These are phyloP conservation scores for Perca schrenkii DNA, from an alignment of 2,113 vertebrate species.

Conservation along the genomic window DNA sequence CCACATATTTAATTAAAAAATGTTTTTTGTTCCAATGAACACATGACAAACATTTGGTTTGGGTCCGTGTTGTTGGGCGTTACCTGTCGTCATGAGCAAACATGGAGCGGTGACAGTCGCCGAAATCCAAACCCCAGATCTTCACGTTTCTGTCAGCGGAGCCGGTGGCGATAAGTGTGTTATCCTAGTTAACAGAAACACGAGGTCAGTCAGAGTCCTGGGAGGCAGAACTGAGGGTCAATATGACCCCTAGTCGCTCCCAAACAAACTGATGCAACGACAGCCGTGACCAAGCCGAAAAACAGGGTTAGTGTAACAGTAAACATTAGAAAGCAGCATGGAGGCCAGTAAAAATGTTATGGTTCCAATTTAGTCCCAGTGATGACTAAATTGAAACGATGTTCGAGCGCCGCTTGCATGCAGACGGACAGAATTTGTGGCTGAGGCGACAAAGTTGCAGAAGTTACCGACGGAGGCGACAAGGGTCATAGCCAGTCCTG, in stretches of 20 bases:
- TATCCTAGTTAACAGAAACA: slow-evolving; percentile 85
- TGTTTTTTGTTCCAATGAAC: neutral
- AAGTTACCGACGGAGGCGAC: too few relatives aligned
- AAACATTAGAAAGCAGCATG: too few relatives aligned
- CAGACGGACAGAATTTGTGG: too few relatives aligned
- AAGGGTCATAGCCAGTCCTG: too few relatives aligned
- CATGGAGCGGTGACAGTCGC: slow-evolving; percentile 96
- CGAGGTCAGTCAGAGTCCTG: neutral
- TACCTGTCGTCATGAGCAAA: slow-evolving; percentile 99
- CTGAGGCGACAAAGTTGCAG: too few relatives aligned
- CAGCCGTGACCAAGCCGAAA: neutral
- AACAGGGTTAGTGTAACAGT: too few relatives aligned
- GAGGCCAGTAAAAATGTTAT: too few relatives aligned
- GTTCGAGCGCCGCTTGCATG: too few relatives aligned
- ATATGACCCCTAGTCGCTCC: too few relatives aligned
- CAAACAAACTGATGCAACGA: neutral
- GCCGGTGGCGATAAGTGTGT: slow-evolving; percentile 91
- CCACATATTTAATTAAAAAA: neutral
- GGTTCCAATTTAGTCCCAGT: too few relatives aligned
- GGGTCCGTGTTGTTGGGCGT: neutral
- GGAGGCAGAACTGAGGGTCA: too few relatives aligned
- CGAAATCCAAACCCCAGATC: slow-evolving; percentile 98
- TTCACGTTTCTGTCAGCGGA: slow-evolving; percentile 98
- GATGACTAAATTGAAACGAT: too few relatives aligned
- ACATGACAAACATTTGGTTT: neutral